Evolutionary conservation across 1,140 invertebrate species (phyloP), one percentile per base, ranked within the genome.

Genomic region (Homarus americanus): DNA sequence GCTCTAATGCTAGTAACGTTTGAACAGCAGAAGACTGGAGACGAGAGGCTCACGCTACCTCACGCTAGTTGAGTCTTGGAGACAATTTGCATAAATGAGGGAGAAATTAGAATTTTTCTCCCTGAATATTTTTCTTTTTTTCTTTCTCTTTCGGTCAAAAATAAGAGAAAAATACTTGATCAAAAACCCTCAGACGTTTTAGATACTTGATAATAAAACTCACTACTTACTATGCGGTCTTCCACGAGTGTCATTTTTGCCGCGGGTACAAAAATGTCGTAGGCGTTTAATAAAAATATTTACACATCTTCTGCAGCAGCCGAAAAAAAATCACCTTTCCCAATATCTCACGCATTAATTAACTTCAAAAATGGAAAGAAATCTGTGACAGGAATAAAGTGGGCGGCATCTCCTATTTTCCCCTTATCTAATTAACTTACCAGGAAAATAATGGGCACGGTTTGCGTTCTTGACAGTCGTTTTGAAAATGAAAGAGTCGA

Each of bases 401-500:
- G 58, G 84, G 84, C 72, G 69, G 84, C 84, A 69, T 86, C 84
- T 78, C 72, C 84, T 66, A 86, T 86, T 86, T 86, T 86, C 84
- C 84, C 84, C 84, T 86, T 86, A 86, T 86, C 84, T 86, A 86
- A 86, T 86, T 86, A 86, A 86, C 73, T 86, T 86, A 86, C 84
- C 84, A 86, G 84, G 84, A 86, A 86, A 86, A 86, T 86, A 86
- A 86, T 86, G 84, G 84, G n/a, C 73, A 58, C 73, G 78, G 84
- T 86, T 86, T 86, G 72, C 84, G 84, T 86, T 58, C 84, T 86
- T 86, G 84, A 86, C 84, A 86, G 84, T 86, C 84, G 84, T 86
- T 86, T 44, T 75, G 84, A 86, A 86, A 86, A 86, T 86, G 84
- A 86, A 86, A 86, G 84, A 86, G 84, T 86, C 84, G 84, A 76